These are phyloP conservation scores for Channa striata DNA, from an alignment of 2,797 vertebrate species.

Conservation along the genomic window DNA sequence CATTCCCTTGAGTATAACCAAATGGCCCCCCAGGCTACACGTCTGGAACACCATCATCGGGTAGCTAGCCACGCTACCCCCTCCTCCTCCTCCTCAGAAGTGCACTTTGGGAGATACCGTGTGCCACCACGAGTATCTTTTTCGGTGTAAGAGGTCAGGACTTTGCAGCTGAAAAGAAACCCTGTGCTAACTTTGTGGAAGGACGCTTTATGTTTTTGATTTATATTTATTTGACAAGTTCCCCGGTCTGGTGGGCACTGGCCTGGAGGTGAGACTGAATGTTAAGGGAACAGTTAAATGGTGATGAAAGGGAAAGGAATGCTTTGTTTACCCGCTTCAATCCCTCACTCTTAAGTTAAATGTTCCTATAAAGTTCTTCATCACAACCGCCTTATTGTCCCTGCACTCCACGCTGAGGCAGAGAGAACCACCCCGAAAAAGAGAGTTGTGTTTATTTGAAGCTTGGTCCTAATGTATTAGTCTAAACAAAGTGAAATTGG, in stretches of 20 bases:
- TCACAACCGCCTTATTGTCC: conserved; percentile 77
- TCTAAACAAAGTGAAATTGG: conserved; percentile 78
- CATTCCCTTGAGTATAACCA: conserved; percentile 76
- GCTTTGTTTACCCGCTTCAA: conserved; percentile 84
- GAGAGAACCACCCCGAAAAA: conserved; percentile 25
- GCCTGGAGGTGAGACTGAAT: conserved; percentile 77
- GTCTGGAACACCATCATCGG: conserved; percentile 59
- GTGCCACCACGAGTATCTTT: neutral
- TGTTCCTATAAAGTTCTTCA: conserved; percentile 79
- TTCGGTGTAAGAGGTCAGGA: neutral
- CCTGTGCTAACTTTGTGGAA: conserved; percentile 44
- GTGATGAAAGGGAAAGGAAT: conserved; percentile 86
- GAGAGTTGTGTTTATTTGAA: conserved; percentile 84
- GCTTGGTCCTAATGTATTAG: conserved; percentile 78
- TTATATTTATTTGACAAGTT: conserved; percentile 84
- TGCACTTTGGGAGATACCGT: conserved; percentile 41
- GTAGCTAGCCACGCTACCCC: conserved; percentile 43
- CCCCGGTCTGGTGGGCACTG: conserved; percentile 76
- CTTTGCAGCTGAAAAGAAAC: conserved; percentile 42
- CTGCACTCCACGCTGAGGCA: conserved; percentile 34
- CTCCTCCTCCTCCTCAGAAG: conserved; percentile 39
- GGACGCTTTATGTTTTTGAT: conserved; percentile 78
- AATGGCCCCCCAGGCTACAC: conserved; percentile 72
- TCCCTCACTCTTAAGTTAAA: conserved; percentile 79
- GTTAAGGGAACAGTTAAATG: conserved; percentile 80